phyloP scores from a whole-genome alignment of 2,888 invertebrate genomes.

The Hipparchia sbordonii region DNA sequence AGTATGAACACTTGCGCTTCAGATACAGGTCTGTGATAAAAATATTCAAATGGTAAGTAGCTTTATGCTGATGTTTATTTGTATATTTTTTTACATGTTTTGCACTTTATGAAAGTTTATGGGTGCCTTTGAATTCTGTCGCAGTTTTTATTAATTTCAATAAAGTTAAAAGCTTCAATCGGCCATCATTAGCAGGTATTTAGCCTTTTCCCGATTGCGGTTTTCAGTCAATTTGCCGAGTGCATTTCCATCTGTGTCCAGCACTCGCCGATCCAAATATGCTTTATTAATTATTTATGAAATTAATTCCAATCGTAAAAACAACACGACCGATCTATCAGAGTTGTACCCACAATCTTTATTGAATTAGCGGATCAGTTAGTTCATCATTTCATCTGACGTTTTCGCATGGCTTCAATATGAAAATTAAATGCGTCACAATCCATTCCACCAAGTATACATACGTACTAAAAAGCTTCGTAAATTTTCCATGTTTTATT shows the following conservation, averaged over 20 bases:
- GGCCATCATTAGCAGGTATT: constrained; percentile 79
- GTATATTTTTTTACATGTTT: constrained; percentile 16
- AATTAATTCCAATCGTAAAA: constrained; percentile 73
- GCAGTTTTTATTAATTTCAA: constrained; percentile 39
- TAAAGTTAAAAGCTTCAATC: constrained; percentile 57
- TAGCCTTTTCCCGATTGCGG: constrained; percentile 79
- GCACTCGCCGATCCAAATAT: constrained; percentile 65
- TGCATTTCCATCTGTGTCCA: constrained; percentile 75
- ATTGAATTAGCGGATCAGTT: constrained; percentile 64
- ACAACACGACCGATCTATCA: constrained; percentile 60
- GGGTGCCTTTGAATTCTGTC: constrained; percentile 30
- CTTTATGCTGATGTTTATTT: background rate
- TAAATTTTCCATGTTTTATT: no score
- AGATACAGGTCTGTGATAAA: background rate
- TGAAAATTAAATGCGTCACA: constrained; percentile 38
- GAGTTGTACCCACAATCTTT: constrained; percentile 56
- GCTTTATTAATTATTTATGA: constrained; percentile 79
- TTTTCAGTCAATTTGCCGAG: constrained; percentile 80
- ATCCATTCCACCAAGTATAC: constrained; percentile 26
- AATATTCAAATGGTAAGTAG: background rate
- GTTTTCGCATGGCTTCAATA: constrained; percentile 38
- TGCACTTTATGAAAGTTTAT: constrained; percentile 8
- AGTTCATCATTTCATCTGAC: constrained; percentile 45
- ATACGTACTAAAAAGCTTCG: no score
- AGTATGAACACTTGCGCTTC: background rate